phyloP scores from a whole-genome alignment of 2,888 invertebrate genomes.

The Drosophila merina region DNA sequence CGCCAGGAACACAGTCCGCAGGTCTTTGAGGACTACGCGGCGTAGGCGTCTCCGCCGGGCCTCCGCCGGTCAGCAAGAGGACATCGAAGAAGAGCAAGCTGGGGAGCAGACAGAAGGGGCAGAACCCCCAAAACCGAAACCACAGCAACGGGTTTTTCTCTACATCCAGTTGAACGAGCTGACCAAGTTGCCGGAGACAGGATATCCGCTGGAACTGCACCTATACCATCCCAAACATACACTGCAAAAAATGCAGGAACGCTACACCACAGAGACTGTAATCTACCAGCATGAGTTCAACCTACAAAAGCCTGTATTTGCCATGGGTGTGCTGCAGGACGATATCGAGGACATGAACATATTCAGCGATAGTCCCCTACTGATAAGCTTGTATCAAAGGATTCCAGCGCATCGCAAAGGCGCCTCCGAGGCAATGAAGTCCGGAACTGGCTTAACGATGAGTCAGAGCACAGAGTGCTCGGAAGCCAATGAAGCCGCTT shows the following conservation, averaged over 20 bases:
- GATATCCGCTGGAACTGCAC: conserved; percentile 67
- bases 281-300: conserved; percentile 64
- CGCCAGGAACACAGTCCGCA: background rate
- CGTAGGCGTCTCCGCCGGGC: background rate
- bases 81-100: background rate
- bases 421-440: background rate
- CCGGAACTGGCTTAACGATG: too few species aligned
- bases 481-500: background rate
- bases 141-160: conserved; percentile 65
- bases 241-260: conserved; percentile 70
- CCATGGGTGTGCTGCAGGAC: conserved; percentile 75
- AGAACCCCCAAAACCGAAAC: background rate
- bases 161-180: conserved; percentile 71
- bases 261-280: conserved; percentile 68
- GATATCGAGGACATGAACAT: conserved; percentile 71
- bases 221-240: conserved; percentile 65
- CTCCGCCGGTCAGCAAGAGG: background rate
- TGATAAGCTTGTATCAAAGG: conserved; percentile 69
- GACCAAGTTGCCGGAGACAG: conserved; percentile 41
- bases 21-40: background rate
- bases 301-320: conserved; percentile 64
- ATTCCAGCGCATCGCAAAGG: conserved; percentile 51
- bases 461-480: background rate
- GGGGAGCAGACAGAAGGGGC: background rate
- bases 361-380: conserved; percentile 72